Base-by-base conservation (phyloP, 1,140 invertebrate species). In the Popillia japonica region DNA sequence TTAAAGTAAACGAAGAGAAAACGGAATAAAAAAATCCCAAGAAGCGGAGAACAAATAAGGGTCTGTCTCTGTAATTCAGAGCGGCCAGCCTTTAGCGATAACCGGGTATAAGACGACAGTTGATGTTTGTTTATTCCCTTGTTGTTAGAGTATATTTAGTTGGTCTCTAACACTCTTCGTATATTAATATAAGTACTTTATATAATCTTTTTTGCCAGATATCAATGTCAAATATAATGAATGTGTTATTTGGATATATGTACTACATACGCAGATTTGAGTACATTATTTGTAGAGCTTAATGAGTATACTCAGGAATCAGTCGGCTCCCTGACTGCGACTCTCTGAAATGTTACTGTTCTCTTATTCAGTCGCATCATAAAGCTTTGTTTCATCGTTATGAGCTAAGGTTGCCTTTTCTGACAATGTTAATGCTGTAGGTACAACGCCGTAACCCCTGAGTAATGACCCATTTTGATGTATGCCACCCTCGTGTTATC, bases 1-100 rank as follows among this genome's bases (percentile, higher is more conserved):
- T 55, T 55, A 55, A n/a, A 55, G 48, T 55, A 55, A 55, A 55
- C 48, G 48, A 14, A 55, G n/a, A 55, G 48, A 55, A 55, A 55
- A 14, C 48, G 48, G 27, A 34, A 34, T 4, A 34, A 34, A 34
- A 34, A 34, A 34, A 34, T 2, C 27, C 2, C 27, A 34, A 34
- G 48, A 55, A 55, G 17, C 48, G 17, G 48, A 17, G 48, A 55
- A 55, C 48, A 55, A 55, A 55, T n/a, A 55, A 55, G 14, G 48
- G 48, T 14, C n/a, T 55, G 48, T 55, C 17, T 55, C 48, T 55
- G 48, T 55, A 55, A 55, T 55, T 55, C 48, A 55, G 17, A 55
- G 17, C 4, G 14, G 48, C 17, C n/a, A 34, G 4, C 27, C 27
- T 34, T 34, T 34, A 34, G 4, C 27, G 1, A 4, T 34, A 34